Conservation (phyloP, 2,888 invertebrate species). For the Pimpla rufipes region DNA sequence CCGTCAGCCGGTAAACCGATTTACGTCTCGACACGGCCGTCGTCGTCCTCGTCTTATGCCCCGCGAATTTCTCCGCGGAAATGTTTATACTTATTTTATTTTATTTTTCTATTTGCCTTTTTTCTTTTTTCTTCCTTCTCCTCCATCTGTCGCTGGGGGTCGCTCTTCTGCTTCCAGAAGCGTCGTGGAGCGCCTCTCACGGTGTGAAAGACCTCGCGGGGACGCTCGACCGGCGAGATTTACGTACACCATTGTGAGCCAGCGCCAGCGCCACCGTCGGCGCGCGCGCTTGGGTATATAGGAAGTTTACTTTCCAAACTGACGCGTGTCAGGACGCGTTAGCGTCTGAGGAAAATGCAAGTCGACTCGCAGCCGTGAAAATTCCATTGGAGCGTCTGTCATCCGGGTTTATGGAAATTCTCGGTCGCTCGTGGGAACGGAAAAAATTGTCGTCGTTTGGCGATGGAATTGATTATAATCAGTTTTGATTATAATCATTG, state of each 20-base stretch:
- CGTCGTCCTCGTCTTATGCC: background rate
- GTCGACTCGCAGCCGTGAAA: constrained; percentile 53
- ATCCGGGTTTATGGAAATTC: background rate
- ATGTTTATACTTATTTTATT: constrained; percentile 29
- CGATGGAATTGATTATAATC: too few relatives aligned
- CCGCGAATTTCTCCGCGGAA: constrained; percentile 52
- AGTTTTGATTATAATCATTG: too few relatives aligned
- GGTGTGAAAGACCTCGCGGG: constrained; percentile 28
- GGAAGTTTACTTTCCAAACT: constrained; percentile 74
- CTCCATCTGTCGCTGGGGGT: background rate
- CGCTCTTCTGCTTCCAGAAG: background rate
- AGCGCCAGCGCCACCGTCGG: too few relatives aligned
- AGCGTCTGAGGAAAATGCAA: constrained; percentile 73
- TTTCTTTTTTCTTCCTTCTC: background rate
- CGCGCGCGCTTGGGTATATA: too few relatives aligned
- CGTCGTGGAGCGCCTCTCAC: background rate
- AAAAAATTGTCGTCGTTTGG: too few relatives aligned
- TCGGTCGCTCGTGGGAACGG: too few relatives aligned
- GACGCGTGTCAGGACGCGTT: constrained; percentile 17
- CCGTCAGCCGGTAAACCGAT: constrained; percentile 8
- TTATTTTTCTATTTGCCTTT: constrained; percentile 23
- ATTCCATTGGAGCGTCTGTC: too few relatives aligned
- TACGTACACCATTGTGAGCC: constrained; percentile 42
- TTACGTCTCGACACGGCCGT: background rate
- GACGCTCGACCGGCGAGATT: constrained; percentile 20